Evolutionary conservation across 2,888 invertebrate genomes (phyloP).

Genomic region (Eupithecia exiguata): DNA sequence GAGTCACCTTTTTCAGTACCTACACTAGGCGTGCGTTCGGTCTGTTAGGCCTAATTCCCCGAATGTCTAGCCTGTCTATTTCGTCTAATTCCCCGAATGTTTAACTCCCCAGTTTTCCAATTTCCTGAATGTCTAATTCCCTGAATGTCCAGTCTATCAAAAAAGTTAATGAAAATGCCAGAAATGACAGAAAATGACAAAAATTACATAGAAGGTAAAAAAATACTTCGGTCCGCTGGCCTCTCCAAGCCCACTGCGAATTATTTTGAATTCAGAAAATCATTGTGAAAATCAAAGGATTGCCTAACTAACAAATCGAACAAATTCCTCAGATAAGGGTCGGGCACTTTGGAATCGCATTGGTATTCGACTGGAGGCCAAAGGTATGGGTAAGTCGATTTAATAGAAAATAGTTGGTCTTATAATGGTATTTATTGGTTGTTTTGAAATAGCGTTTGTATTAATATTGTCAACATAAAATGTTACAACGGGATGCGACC

Average conservation of each 20-base stretch:
- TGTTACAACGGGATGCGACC: not conserved
- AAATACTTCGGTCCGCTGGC: not conserved
- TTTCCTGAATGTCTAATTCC: too few relatives aligned
- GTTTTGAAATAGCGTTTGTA: not conserved
- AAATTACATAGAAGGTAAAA: too few relatives aligned
- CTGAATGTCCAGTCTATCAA: too few relatives aligned
- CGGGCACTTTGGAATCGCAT: not conserved
- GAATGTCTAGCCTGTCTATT: too few relatives aligned
- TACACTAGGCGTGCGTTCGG: too few relatives aligned
- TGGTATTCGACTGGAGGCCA: not conserved
- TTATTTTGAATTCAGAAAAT: not conserved
- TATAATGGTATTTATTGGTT: not conserved
- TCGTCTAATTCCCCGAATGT: too few relatives aligned
- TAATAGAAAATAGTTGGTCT: conserved; percentile 1
- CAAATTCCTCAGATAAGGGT: not conserved
- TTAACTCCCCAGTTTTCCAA: too few relatives aligned
- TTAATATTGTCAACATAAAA: not conserved
- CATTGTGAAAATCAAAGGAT: not conserved
- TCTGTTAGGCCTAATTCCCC: too few relatives aligned
- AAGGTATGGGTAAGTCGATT: not conserved
- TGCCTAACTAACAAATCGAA: not conserved
- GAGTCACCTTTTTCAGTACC: too few relatives aligned
- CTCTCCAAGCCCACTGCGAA: not conserved
- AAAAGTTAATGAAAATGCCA: too few relatives aligned
- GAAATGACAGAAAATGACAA: too few relatives aligned